Conservation (phyloP, 2,888 invertebrate species). For the Drosophila borborema region DNA sequence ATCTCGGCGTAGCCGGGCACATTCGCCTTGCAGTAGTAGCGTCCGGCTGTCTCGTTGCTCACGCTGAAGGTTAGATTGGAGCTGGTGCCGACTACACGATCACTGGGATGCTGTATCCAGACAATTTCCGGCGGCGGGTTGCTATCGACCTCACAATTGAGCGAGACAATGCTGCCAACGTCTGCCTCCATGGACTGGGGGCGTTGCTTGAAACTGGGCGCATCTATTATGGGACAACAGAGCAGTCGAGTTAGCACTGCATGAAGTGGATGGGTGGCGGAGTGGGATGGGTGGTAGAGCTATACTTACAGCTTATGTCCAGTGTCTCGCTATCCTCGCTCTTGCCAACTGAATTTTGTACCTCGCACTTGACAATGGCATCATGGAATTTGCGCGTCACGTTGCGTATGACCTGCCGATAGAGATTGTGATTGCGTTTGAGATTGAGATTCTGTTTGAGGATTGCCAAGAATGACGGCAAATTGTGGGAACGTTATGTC, state of each 20-base stretch:
- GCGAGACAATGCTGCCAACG: slow-evolving; percentile 90
- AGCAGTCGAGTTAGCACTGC: slow-evolving; percentile 2
- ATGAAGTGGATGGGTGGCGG: neutral
- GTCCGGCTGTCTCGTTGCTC: slow-evolving; percentile 92
- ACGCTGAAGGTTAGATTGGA: slow-evolving; percentile 92
- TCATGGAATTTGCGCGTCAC: slow-evolving; percentile 94
- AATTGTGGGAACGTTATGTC: slow-evolving; percentile 59
- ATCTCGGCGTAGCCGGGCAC: slow-evolving; percentile 95
- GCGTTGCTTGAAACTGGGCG: slow-evolving; percentile 91
- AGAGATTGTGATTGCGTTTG: slow-evolving; percentile 17
- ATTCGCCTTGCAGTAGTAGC: slow-evolving; percentile 95
- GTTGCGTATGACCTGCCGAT: slow-evolving; percentile 89
- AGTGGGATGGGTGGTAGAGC: neutral
- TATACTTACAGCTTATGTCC: slow-evolving; percentile 94
- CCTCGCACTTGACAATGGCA: slow-evolving; percentile 95
- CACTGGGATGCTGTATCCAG: slow-evolving; percentile 94
- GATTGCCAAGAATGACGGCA: slow-evolving; percentile 34
- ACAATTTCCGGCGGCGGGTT: slow-evolving; percentile 95
- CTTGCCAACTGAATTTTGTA: slow-evolving; percentile 96
- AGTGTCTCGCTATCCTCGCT: slow-evolving; percentile 94
- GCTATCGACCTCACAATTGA: slow-evolving; percentile 95
- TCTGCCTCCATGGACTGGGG: slow-evolving; percentile 94
- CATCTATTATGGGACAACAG: slow-evolving; percentile 87
- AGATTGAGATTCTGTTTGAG: slow-evolving; percentile 11
- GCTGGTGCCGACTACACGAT: slow-evolving; percentile 90